These are phyloP conservation scores for Martes martes DNA, from an alignment of 2,113 vertebrate species.

Conservation along the genomic window DNA sequence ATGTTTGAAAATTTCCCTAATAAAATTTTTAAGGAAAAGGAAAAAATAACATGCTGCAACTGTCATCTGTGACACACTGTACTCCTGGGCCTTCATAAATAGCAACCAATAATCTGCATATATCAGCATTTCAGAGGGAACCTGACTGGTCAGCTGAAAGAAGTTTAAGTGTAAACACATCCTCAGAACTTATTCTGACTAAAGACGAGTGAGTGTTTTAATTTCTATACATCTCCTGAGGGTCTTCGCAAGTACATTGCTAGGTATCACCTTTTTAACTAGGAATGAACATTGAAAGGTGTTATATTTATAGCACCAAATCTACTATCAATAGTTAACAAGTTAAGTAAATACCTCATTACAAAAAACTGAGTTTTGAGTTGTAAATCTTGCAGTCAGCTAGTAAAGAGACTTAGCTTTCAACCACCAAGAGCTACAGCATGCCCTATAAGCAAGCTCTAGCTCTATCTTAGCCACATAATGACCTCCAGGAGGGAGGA, in stretches of 20 bases:
- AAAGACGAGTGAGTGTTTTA: conserved; percentile 36
- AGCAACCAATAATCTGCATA: background rate
- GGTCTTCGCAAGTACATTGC: background rate
- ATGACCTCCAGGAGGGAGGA: background rate
- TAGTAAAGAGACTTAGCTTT: background rate
- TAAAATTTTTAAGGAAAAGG: background rate
- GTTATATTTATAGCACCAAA: background rate
- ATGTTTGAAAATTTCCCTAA: background rate
- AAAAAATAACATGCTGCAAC: background rate
- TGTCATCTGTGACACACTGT: background rate
- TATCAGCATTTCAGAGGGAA: background rate
- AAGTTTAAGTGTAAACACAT: conserved; percentile 32
- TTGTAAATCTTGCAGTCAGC: background rate
- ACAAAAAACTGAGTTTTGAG: conserved; percentile 6
- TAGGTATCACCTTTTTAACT: background rate
- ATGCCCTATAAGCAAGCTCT: background rate
- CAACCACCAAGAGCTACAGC: background rate
- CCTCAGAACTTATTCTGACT: conserved; percentile 13
- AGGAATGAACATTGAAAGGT: background rate
- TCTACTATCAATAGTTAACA: background rate
- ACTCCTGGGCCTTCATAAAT: background rate
- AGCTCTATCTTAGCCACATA: background rate
- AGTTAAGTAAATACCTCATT: background rate
- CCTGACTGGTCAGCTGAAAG: background rate
- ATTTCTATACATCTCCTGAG: conserved; percentile 7